These are phyloP conservation scores for Luehdorfia chinensis DNA, from an alignment of 1,140 invertebrate genomes.

Conservation along the genomic window DNA sequence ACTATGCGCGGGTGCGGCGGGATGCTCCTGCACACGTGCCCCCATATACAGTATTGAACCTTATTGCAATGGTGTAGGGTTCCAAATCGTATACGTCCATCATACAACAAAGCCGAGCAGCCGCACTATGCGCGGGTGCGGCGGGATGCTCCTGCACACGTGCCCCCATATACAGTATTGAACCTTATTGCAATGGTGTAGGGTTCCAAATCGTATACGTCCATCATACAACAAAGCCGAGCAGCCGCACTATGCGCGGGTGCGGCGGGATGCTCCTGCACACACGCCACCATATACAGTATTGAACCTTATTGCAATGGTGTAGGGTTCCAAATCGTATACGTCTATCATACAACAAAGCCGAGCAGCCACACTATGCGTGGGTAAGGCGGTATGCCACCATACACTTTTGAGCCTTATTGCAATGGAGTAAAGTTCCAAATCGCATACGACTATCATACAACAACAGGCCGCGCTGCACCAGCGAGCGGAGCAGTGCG, in stretches of 20 bases:
- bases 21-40: slow-evolving; percentile 82
- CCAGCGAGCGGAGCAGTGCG: slow-evolving; percentile 89
- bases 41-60: no score
- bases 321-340: no score
- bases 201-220: no score
- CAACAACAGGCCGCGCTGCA: slow-evolving; percentile 88
- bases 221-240: slow-evolving; percentile 90
- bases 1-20: slow-evolving; percentile 91
- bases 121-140: slow-evolving; percentile 89
- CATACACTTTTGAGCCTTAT: no score
- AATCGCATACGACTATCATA: no score
- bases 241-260: slow-evolving; percentile 87
- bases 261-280: slow-evolving; percentile 89
- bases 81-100: no score
- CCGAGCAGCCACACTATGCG: slow-evolving; percentile 89
- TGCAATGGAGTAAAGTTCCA: no score
- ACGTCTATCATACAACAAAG: slow-evolving; percentile 90
- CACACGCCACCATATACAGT: slow-evolving; percentile 78
- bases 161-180: slow-evolving; percentile 43
- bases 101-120: slow-evolving; percentile 91
- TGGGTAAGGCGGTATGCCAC: slow-evolving; percentile 90
- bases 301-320: slow-evolving; percentile 6
- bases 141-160: slow-evolving; percentile 84
- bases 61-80: no score
- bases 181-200: no score